Percentiles rank a stretch among this genome's conserved stretches.
Evolutionary conservation across 35 echinoderm and acorn worm genomes (phyloP).

Genomic region (Heliocidaris tuberculata): DNA sequence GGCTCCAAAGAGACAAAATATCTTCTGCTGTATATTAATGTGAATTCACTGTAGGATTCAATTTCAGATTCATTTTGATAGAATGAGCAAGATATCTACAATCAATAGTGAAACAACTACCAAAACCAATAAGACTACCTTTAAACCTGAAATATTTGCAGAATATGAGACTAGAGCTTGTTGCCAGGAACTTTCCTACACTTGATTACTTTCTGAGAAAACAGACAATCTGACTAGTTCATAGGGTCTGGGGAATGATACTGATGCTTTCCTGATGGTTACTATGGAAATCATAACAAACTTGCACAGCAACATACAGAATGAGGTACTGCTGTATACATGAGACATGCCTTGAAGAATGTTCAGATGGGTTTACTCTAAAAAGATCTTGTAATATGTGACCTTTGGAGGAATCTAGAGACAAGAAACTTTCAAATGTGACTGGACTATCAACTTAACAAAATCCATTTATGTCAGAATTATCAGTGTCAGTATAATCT

Average conservation of each 20-base stretch:
- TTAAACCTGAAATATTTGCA: no score
- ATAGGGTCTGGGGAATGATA: background rate
- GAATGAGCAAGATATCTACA: background rate
- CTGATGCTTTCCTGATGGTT: background rate
- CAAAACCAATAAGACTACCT: no score
- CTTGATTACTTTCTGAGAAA: slow-evolving; percentile 11
- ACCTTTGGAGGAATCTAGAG: background rate
- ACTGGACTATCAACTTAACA: background rate
- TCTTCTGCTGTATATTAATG: no score
- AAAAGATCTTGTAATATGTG: background rate
- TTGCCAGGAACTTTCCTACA: background rate
- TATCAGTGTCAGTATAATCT: no score
- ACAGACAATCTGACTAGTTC: slow-evolving; percentile 9
- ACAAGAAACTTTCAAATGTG: background rate
- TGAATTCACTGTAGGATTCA: no score
- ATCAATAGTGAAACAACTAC: background rate
- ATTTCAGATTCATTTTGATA: background rate
- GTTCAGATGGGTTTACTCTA: background rate
- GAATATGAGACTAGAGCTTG: background rate
- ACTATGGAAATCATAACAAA: background rate
- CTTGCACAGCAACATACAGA: background rate
- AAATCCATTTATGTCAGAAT: background rate
- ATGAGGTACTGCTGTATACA: background rate
- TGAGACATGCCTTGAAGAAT: background rate
- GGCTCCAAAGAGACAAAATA: no score